Conservation (phyloP, 2,797 vertebrate species). For the Pantherophis alleghaniensis region DNA sequence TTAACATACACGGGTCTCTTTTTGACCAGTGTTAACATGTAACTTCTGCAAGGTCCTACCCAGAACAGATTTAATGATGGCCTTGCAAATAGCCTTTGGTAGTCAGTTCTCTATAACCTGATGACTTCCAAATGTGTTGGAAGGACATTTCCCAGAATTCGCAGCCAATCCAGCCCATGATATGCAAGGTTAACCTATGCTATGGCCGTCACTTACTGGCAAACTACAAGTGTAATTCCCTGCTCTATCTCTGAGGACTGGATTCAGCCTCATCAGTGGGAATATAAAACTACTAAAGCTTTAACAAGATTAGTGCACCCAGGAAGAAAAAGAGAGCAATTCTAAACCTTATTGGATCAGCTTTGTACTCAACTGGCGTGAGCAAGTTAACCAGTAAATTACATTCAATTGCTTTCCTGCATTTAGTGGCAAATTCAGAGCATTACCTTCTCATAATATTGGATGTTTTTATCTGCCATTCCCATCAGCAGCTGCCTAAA, state of each 20-base stretch:
- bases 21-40: not conserved
- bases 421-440: not conserved
- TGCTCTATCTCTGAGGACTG: not conserved
- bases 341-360: not conserved
- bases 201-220: not conserved
- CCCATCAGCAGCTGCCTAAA: constrained; percentile 92
- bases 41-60: not conserved
- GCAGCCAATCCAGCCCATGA: not conserved
- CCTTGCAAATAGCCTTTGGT: not conserved
- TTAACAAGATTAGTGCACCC: not conserved
- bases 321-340: not conserved
- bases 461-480: constrained; percentile 95
- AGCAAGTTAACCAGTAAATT: no score
- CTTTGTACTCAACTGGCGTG: no score
- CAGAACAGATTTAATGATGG: not conserved
- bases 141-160: not conserved
- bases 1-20: not conserved
- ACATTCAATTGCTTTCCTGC: not conserved
- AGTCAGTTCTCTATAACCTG: not conserved
- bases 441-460: constrained; percentile 92
- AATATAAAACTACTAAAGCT: not conserved
- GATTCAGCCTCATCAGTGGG: not conserved
- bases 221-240: not conserved
- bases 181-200: not conserved
- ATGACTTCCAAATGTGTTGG: not conserved